Conservation (phyloP, 2,797 vertebrate genomes). For the Dermochelys coriacea region DNA sequence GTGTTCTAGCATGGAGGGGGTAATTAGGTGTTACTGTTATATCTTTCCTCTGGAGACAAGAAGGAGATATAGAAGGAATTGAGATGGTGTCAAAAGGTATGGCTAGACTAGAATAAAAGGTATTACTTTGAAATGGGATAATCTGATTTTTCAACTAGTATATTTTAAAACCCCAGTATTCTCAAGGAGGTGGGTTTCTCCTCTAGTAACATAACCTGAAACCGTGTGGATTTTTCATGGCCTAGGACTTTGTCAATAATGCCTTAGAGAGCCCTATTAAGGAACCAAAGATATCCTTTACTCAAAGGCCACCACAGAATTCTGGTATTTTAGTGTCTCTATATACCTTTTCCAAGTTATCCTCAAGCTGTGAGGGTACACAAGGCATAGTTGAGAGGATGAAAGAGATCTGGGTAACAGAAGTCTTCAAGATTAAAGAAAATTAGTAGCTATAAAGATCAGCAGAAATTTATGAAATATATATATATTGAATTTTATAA, state of each 20-base stretch:
- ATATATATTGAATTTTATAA: constrained; percentile 62
- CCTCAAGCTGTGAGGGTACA: background rate
- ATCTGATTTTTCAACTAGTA: background rate
- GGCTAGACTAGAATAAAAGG: background rate
- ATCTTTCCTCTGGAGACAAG: background rate
- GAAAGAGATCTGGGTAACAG: constrained; percentile 2
- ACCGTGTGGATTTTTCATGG: background rate
- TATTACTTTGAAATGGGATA: background rate
- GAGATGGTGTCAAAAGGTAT: background rate
- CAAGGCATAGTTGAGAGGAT: constrained; percentile 39
- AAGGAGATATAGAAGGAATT: background rate
- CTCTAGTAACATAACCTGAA: background rate
- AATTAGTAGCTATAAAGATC: constrained; percentile 6
- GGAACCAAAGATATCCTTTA: background rate
- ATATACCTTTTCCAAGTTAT: background rate
- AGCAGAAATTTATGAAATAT: constrained; percentile 62
- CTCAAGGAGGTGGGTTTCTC: background rate
- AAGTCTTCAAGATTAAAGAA: background rate
- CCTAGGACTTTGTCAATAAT: background rate
- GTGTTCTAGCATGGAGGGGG: background rate
- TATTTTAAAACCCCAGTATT: background rate
- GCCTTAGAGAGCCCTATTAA: accelerated
- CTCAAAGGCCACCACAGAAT: accelerated
- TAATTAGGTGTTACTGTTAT: background rate
- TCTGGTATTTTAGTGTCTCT: background rate